Base-by-base conservation (phyloP, 2,797 vertebrate species). In the Distichodus sexfasciatus region DNA sequence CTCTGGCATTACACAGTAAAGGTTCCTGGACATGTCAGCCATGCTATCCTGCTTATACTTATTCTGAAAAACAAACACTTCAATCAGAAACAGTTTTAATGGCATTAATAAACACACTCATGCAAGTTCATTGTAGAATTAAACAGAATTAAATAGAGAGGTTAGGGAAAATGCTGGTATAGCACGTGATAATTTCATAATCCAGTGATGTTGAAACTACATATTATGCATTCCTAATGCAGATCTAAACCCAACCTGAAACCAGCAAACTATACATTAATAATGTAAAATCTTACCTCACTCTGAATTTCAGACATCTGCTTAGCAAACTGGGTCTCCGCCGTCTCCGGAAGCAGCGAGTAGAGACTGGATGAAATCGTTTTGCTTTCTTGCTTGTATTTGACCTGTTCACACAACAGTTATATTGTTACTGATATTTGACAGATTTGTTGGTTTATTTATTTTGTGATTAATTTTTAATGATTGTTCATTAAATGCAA, bases 1-100 rank as follows among this genome's bases (percentile, higher is more conserved):
- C 17, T 93, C 88, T 1, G 93, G 89, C 79, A 98, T 93, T 83
- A 88, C 91, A 15, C 92, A 93, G 84, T 94, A 98, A 1, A 92
- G 76, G n/a, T 88, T 88, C 64, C 86, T 87, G 11, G 81, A 84
- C 70, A 90, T 90, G 38, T 87, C 86, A 66, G 80, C 88, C 84
- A 88, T 95, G 36, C 87, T 85, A 14, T 75, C 84, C 68, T 91
- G 90, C 80, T 93, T 95, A 54, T 98, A 98, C 72, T 92, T 92
- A 43, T 84, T 82, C 93, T 94, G 51, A n/a, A 77, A 57, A 23
- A 53, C 36, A 48, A 24, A 47, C 14, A 4, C 9, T 9, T 4
- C 11, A 53, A n/a, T 15, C 36, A 19, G 7, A 2, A 9, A 53
- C 28, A 17, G 14, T 40, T n/a, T 44, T 19, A 58, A 26, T 26